Evolutionary conservation across 2,797 vertebrate genomes (phyloP).

Genomic region (Micrastur ruficollis): DNA sequence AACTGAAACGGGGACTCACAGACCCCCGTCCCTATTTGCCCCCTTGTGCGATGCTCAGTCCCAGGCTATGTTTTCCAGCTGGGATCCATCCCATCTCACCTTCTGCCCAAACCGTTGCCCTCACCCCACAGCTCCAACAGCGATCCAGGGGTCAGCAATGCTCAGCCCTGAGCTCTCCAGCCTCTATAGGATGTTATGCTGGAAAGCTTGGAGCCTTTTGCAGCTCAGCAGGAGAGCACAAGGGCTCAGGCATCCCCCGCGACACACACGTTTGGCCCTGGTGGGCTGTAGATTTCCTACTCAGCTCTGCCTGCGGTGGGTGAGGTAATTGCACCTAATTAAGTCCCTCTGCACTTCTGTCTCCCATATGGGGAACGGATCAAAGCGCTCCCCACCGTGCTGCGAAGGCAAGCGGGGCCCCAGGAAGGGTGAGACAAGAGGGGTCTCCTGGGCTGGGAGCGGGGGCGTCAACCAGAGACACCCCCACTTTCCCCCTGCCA

Average conservation of each 20-base stretch:
- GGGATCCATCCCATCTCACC: background rate
- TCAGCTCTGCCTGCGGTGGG: background rate
- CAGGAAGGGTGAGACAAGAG: background rate
- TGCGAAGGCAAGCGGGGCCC: background rate
- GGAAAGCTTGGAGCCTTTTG: background rate
- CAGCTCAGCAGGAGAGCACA: background rate
- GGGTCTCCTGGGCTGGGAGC: background rate
- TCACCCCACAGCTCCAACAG: background rate
- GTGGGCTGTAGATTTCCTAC: background rate
- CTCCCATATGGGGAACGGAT: background rate
- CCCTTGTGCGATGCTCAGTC: background rate
- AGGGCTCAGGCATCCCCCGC: background rate
- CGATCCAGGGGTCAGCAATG: accelerated
- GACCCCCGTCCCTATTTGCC: background rate
- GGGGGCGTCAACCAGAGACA: background rate
- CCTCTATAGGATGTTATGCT: accelerated
- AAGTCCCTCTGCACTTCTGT: background rate
- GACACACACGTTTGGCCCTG: background rate
- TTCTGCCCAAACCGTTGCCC: background rate
- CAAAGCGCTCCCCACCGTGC: background rate
- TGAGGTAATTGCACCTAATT: slow-evolving; percentile 21
- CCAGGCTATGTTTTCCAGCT: background rate
- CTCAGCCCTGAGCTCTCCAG: background rate
- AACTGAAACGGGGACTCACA: accelerated
- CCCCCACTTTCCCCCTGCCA: background rate